These are phyloP conservation scores for Tricholaema leucomelas DNA, from an alignment of 2,113 vertebrate genomes.

Conservation along the genomic window DNA sequence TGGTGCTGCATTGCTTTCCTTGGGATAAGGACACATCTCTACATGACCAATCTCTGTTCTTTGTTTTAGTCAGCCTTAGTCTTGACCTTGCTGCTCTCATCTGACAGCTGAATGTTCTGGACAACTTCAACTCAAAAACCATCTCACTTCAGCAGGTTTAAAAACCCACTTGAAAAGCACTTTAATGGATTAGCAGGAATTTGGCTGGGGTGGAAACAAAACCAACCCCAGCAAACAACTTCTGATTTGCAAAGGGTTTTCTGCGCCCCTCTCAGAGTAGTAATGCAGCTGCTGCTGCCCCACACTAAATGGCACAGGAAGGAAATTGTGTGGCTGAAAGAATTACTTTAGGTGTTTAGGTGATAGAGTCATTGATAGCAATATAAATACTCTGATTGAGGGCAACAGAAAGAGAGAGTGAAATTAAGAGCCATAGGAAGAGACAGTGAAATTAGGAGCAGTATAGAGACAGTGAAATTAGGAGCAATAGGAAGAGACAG, in stretches of 20 bases:
- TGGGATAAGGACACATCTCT: not conserved
- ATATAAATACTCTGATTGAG: not conserved
- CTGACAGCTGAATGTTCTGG: constrained; percentile 15
- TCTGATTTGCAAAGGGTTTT: not conserved
- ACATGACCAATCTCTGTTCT: constrained; percentile 69
- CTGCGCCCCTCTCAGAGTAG: not conserved
- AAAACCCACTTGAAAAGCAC: not conserved
- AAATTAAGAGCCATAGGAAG: no score
- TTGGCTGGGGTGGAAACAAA: not conserved
- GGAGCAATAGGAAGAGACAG: no score
- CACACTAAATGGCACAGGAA: not conserved
- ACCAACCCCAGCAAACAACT: not conserved
- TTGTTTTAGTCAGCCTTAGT: not conserved
- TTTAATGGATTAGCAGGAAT: not conserved
- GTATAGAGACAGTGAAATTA: no score
- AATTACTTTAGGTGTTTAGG: not conserved
- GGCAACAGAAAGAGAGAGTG: no score
- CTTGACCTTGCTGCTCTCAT: constrained; percentile 25
- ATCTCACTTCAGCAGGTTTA: not conserved
- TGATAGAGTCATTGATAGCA: not conserved
- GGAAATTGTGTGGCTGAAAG: not conserved
- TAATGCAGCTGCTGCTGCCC: not conserved
- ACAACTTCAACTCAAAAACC: not conserved
- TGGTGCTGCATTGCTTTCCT: constrained; percentile 68
- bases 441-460: no score